phyloP scores from a whole-genome alignment of 30 jellyfish, hydroid and myxozoan genomes.

The Chironex yamaguchii region DNA sequence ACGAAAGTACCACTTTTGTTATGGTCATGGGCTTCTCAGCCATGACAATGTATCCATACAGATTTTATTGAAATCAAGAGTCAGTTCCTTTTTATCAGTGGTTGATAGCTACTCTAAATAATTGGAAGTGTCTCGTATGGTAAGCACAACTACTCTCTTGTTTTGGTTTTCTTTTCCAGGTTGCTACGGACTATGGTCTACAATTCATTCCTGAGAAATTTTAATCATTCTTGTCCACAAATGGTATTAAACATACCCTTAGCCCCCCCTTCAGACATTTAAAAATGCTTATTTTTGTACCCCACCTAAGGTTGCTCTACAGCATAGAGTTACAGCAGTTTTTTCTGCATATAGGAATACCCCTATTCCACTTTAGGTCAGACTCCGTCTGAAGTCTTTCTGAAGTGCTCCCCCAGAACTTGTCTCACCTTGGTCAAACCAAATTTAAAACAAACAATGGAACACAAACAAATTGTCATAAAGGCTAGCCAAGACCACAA shows the following conservation, averaged over 20 bases:
- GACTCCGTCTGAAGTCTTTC: background rate
- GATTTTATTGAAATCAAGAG: background rate
- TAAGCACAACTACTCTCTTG: background rate
- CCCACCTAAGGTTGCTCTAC: too few relatives aligned
- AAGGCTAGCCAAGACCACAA: background rate
- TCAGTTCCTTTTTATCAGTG: background rate
- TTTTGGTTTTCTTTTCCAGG: background rate
- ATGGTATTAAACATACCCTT: background rate
- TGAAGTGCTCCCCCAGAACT: background rate
- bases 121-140: background rate
- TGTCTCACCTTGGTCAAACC: background rate
- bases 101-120: background rate
- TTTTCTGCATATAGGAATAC: background rate
- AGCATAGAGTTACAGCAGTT: background rate
- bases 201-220: background rate
- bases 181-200: background rate
- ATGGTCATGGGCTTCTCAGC: background rate
- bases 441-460: background rate
- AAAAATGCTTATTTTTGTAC: too few relatives aligned
- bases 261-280: too few relatives aligned
- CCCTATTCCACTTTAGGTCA: background rate
- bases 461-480: background rate
- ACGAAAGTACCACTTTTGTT: background rate
- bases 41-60: background rate
- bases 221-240: background rate